Conservation (phyloP, 2,113 vertebrate species). For the Aptenodytes patagonicus region DNA sequence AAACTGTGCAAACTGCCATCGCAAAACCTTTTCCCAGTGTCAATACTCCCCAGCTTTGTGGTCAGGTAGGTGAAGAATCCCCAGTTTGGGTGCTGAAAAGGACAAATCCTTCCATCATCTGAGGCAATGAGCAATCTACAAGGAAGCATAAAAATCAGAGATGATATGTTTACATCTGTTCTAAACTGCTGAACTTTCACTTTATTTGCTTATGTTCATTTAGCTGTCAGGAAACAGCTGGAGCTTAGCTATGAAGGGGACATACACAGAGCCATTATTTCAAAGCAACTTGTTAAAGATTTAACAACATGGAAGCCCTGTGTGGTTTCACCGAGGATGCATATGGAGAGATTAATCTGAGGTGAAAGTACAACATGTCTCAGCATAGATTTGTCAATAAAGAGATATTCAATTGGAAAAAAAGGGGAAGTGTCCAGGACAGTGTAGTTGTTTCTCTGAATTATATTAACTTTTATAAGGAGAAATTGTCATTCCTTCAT, state of each 20-base stretch:
- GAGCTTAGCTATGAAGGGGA: background rate
- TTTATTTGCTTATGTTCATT: conserved; percentile 2
- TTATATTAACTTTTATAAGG: background rate
- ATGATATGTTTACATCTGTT: background rate
- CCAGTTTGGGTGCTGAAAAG: background rate
- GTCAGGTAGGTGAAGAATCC: background rate
- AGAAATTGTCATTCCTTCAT: background rate
- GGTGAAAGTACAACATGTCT: background rate
- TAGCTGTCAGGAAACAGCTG: conserved; percentile 1
- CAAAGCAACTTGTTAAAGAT: conserved; percentile 3
- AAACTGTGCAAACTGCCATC: background rate
- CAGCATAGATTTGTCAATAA: background rate
- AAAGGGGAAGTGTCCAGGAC: background rate
- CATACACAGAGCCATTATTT: background rate
- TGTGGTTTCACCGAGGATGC: background rate
- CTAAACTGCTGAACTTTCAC: background rate
- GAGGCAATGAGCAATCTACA: background rate
- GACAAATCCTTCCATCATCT: background rate
- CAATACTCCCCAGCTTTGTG: background rate
- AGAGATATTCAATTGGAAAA: background rate
- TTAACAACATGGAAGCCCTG: background rate
- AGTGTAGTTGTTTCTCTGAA: background rate
- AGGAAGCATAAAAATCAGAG: background rate
- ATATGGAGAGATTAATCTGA: background rate
- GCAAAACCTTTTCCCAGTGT: background rate